These are phyloP conservation scores for Orchesella cincta DNA, from an alignment of 1,140 invertebrate species.

Conservation along the genomic window DNA sequence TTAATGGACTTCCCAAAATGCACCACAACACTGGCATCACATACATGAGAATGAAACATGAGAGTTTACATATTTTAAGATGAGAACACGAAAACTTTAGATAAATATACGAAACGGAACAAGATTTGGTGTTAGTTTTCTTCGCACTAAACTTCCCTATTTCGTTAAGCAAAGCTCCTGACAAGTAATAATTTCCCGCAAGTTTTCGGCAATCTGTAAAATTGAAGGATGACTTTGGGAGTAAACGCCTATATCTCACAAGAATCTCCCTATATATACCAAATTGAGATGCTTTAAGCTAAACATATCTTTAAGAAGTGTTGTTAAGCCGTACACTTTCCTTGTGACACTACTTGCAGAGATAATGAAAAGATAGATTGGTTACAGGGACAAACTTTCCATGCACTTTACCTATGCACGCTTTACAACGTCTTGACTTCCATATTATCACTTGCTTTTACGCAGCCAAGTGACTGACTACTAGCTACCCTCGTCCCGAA, in stretches of 20 bases:
- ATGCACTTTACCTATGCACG: not conserved
- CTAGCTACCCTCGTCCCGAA: not conserved
- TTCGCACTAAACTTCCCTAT: not conserved
- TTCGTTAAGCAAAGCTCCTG: not conserved
- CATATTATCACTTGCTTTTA: not conserved
- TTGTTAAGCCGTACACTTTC: not conserved
- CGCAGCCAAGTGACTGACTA: not conserved
- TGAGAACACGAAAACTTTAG: not conserved
- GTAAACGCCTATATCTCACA: no score
- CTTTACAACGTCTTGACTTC: not conserved
- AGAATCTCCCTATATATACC: no score
- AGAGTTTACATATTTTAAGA: slow-evolving; percentile 16
- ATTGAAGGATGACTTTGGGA: not conserved
- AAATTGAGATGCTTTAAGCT: not conserved
- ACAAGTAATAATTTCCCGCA: not conserved
- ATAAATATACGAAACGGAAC: not conserved
- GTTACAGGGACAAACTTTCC: not conserved
- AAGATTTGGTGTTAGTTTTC: not conserved
- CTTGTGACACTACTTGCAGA: not conserved
- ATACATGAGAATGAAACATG: slow-evolving; percentile 11
- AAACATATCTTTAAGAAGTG: no score
- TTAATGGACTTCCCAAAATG: not conserved
- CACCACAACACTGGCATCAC: no score
- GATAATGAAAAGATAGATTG: slow-evolving; percentile 18
- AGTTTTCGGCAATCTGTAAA: not conserved